Conservation (phyloP, 2,888 invertebrate genomes). For the Linnaemya vulpina region DNA sequence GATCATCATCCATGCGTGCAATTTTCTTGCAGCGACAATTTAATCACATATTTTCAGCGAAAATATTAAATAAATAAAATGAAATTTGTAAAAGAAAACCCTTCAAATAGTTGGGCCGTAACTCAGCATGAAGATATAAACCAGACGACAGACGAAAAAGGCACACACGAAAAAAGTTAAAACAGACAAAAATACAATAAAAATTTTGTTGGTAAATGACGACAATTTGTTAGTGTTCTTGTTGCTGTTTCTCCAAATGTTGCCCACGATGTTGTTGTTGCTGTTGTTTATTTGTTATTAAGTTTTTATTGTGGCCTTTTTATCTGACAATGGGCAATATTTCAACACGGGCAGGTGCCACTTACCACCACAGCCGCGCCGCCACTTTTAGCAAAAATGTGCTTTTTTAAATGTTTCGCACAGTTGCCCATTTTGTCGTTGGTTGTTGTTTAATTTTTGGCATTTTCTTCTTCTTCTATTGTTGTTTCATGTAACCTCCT, state of each 20-base stretch:
- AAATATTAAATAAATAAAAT: constrained; percentile 38
- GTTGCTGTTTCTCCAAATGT: constrained; percentile 60
- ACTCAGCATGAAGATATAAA: constrained; percentile 37
- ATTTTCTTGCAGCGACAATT: constrained; percentile 63
- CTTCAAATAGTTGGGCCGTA: constrained; percentile 29
- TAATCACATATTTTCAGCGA: constrained; percentile 57
- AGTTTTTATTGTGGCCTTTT: constrained; percentile 55
- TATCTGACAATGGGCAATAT: constrained; percentile 67
- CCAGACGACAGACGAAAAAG: background rate
- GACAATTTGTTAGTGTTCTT: constrained; percentile 61
- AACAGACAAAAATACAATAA: constrained; percentile 34
- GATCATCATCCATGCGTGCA: constrained; percentile 41
- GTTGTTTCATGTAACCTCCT: constrained; percentile 44
- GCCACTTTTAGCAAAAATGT: constrained; percentile 47
- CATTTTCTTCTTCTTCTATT: constrained; percentile 24
- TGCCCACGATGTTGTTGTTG: constrained; percentile 23
- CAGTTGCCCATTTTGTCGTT: constrained; percentile 60
- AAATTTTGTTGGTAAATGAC: constrained; percentile 62
- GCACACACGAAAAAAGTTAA: constrained; percentile 10
- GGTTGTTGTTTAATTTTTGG: background rate
- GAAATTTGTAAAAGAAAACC: constrained; percentile 46
- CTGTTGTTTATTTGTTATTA: constrained; percentile 39
- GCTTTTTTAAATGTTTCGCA: constrained; percentile 55
- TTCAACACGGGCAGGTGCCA: constrained; percentile 68
- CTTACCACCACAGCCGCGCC: constrained; percentile 60